Base-by-base conservation (phyloP, 2,113 vertebrate species). In the Chelonoidis abingdonii region DNA sequence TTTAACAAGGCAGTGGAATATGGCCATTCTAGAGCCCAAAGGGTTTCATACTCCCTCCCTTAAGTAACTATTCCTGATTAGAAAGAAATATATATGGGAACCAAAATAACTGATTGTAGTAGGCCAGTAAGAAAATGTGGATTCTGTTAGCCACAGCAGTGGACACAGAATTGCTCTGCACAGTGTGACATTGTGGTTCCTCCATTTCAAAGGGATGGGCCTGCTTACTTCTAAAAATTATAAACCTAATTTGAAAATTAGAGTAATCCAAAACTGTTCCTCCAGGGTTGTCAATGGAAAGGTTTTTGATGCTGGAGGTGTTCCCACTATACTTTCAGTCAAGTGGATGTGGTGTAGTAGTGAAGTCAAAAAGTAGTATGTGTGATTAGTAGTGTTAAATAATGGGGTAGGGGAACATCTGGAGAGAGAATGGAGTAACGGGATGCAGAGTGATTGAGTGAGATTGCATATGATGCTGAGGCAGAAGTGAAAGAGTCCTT, bases 291-390 rank as follows among this genome's bases (percentile, higher is more conserved):
- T 57, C 1, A 0, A 2, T 90, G 59, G 29, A 69, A 50, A 87
- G 24, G 57, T 59, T 21, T 62, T 44, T 89, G 75, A 29, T 2
- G 1, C 10, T 62, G 10, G 52, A 89, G 75, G 35, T 95, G 2
- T 22, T 22, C 83, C 72, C 41, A 1, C 41, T 0, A 0, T 25
- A 4, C 5, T 3, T 72, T 6, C 21, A 17, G 27, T 29, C 38
- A 38, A 75, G 50, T 19, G 16, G 57, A 59, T 29, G 25, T 29
- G 57, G 27, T 29, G 57, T 12, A 29, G 2, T 29, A 59, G 57
- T 59, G 27, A 13, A 22, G 69, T 17, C 59, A 47, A 38, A 79
- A 49, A 50, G 17, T 4, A 4, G 79, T 14, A 10, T 2, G 29
- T 62, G 91, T 50, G 19, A 78, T 13, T 10, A 5, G 8, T 5